Evolutionary conservation across 2,888 invertebrate species (phyloP).

Genomic region (Ferdinandea cuprea): DNA sequence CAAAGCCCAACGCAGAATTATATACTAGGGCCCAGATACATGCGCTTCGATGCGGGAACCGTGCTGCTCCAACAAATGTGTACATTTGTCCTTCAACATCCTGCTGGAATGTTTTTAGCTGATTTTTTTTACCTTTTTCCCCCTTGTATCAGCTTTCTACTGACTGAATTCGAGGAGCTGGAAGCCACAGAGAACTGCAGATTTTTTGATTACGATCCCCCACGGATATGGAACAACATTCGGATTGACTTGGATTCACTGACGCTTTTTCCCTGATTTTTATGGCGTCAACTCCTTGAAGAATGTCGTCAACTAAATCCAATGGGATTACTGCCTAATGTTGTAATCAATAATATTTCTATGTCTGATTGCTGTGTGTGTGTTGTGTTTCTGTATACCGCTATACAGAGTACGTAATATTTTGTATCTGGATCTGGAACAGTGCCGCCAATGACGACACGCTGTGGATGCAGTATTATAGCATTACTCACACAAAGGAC

Average conservation of each 20-base stretch:
- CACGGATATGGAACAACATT: conserved; percentile 54
- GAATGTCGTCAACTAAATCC: conserved; percentile 60
- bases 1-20: conserved; percentile 61
- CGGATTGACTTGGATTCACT: conserved; percentile 19
- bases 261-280: conserved; percentile 18
- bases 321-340: conserved; percentile 61
- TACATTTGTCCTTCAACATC: conserved; percentile 70
- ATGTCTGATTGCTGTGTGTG: conserved; percentile 46
- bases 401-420: conserved; percentile 47
- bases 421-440: conserved; percentile 8
- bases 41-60: conserved; percentile 38
- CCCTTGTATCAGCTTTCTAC: not conserved
- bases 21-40: conserved; percentile 57
- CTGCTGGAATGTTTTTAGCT: conserved; percentile 60
- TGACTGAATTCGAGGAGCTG: not conserved
- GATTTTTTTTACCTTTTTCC: not conserved
- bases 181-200: conserved; percentile 53
- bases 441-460: conserved; percentile 7
- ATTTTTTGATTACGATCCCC: conserved; percentile 69
- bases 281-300: conserved; percentile 36
- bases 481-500: conserved; percentile 6
- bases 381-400: conserved; percentile 18
- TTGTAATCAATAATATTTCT: conserved; percentile 69
- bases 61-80: conserved; percentile 45
- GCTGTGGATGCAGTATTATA: not conserved